Evolutionary conservation across 2,113 vertebrate species (phyloP).

Genomic region (Pygoscelis adeliae): DNA sequence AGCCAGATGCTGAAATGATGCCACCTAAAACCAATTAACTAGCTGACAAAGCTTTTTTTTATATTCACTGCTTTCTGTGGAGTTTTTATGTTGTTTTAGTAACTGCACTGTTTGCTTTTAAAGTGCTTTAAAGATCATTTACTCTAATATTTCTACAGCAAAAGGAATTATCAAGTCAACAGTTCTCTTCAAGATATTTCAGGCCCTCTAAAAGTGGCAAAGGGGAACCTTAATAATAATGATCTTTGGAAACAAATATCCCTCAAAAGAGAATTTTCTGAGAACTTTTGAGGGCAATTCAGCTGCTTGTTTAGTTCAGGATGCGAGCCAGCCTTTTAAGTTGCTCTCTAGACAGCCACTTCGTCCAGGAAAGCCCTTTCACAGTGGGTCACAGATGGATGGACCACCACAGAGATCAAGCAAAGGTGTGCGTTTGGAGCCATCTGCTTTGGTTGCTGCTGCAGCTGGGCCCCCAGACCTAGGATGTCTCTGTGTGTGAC

Average conservation of each 20-base stretch:
- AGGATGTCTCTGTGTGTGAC: background rate
- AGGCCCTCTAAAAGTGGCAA: background rate
- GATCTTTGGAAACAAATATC: background rate
- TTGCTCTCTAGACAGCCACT: background rate
- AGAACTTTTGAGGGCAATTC: background rate
- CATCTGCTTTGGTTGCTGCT: background rate
- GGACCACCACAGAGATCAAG: background rate
- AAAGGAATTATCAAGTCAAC: background rate
- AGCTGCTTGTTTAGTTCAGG: background rate
- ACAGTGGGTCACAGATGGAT: background rate
- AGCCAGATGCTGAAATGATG: slow-evolving; percentile 39
- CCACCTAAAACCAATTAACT: slow-evolving; percentile 26
- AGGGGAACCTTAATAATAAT: background rate
- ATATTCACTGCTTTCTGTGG: background rate
- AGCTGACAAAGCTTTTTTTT: background rate
- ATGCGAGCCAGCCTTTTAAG: background rate
- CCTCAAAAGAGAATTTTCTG: background rate
- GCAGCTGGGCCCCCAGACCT: background rate
- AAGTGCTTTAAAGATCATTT: slow-evolving; percentile 24
- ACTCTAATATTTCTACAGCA: background rate
- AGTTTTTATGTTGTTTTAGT: background rate
- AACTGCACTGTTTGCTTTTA: background rate
- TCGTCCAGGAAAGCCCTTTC: background rate
- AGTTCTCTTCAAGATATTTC: background rate
- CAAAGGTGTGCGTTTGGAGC: background rate